Evolutionary conservation across 2,797 vertebrate genomes (phyloP), one percentile per base, ranked within the genome.

Genomic region (Cynopterus sphinx): DNA sequence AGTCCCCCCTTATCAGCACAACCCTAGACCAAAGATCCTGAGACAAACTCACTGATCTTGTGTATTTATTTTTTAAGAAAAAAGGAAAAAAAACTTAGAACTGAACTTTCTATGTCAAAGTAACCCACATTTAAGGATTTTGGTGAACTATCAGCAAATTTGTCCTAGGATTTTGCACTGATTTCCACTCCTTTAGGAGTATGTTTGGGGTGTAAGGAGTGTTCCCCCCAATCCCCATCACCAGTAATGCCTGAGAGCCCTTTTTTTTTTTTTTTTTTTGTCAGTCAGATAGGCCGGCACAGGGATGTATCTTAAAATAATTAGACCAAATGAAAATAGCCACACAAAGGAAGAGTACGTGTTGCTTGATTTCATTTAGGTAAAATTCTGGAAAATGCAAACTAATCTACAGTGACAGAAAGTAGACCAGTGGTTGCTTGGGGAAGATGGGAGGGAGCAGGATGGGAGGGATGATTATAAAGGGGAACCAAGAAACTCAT

Each of bases 101-200:
- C 28, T 63, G 28, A 87, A 87, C 33, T 41, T 46, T 33, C 74
- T n/a, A 22, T 68, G n/a, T 84, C 89, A 84, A 79, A 94, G 85
- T 61, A 91, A 41, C 28, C 17, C 7, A 1, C 12, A 9, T 74
- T n/a, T 77, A 61, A 84, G 71, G 33, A 59, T 49, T 78, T 59
- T 91, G 19, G 51, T 53, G 53, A 43, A 33, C 10, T 15, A 49
- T 61, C 74, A 53, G 59, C 55, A 83, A 41, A 83, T 36, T 28
- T 49, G 19, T 61, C 22, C n/a, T 33, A 15, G 36, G 12, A 31
- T 33, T 87, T 53, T 49, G 33, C 6, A 53, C 31, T 26, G 10
- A 7, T 67, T 11, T 73, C 31, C 11, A 12, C 51, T 65, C 33
- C 39, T 73, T 28, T 17, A 16, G 6, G 51, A 26, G 15, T 39